Conservation (phyloP, 2,797 vertebrate species). For the Poecile montanus region DNA sequence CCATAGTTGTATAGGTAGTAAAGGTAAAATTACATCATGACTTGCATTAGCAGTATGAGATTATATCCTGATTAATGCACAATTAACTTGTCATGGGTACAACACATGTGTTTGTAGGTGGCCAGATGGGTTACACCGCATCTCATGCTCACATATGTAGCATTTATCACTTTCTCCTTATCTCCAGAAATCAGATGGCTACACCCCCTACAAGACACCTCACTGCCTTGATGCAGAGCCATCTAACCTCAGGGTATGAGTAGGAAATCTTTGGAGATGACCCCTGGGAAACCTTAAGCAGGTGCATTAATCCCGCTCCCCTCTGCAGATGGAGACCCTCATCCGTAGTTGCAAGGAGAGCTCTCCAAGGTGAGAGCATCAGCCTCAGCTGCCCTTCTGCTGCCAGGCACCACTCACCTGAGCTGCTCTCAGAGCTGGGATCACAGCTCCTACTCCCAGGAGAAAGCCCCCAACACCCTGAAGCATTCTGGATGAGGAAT, state of each 20-base stretch:
- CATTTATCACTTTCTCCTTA: constrained; percentile 38
- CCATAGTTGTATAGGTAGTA: constrained; percentile 40
- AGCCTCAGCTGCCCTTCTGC: background rate
- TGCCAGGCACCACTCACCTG: background rate
- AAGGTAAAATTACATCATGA: constrained; percentile 67
- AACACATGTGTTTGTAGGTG: constrained; percentile 46
- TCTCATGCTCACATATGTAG: background rate
- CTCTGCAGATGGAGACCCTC: background rate
- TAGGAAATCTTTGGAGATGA: background rate
- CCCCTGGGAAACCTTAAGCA: background rate
- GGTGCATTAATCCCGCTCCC: background rate
- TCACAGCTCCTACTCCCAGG: background rate
- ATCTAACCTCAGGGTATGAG: background rate
- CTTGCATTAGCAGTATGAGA: constrained; percentile 63
- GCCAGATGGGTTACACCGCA: constrained; percentile 35
- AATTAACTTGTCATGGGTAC: constrained; percentile 64
- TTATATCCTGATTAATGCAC: constrained; percentile 70
- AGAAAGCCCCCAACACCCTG: background rate
- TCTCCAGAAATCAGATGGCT: background rate
- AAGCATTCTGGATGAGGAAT: background rate
- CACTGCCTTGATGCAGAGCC: background rate
- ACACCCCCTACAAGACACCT: background rate
- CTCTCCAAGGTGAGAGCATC: background rate
- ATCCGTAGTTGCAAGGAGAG: accelerated
- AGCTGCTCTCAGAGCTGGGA: background rate